Conservation (phyloP, 2,797 vertebrate genomes). For the Notoglanidium macrostoma region DNA sequence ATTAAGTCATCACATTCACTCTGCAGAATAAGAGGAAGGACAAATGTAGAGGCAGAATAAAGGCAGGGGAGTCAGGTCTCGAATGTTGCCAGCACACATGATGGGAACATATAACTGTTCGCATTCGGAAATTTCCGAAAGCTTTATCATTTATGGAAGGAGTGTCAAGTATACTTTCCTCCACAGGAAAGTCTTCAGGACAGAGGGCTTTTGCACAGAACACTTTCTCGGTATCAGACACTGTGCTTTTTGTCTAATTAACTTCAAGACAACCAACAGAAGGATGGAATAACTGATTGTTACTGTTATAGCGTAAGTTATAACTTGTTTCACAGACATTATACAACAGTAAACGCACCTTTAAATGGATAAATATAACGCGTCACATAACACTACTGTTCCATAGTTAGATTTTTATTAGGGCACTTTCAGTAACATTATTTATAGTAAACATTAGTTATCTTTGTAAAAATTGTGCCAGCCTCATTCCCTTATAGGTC, state of each 20-base stretch:
- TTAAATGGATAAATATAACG: neutral
- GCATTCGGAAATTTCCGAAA: neutral
- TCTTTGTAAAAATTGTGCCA: neutral
- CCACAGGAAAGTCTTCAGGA: neutral
- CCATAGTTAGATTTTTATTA: neutral
- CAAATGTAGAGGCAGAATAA: slow-evolving; percentile 19
- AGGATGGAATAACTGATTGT: neutral
- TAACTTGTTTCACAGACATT: neutral
- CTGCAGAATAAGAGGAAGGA: slow-evolving; percentile 32
- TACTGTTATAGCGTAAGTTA: neutral
- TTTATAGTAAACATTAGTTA: neutral
- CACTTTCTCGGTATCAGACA: neutral
- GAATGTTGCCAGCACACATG: neutral
- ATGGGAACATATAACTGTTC: neutral
- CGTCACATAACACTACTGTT: neutral
- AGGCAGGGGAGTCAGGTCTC: neutral
- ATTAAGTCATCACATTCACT: slow-evolving; percentile 43
- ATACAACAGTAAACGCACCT: neutral
- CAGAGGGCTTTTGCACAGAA: neutral
- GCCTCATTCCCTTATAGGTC: neutral
- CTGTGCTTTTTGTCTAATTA: neutral
- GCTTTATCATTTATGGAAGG: no score
- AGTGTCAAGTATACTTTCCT: neutral
- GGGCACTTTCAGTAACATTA: neutral
- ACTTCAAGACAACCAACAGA: neutral